Evolutionary conservation across 2,797 vertebrate genomes (phyloP).

Genomic region (Eutrigla gurnardus): DNA sequence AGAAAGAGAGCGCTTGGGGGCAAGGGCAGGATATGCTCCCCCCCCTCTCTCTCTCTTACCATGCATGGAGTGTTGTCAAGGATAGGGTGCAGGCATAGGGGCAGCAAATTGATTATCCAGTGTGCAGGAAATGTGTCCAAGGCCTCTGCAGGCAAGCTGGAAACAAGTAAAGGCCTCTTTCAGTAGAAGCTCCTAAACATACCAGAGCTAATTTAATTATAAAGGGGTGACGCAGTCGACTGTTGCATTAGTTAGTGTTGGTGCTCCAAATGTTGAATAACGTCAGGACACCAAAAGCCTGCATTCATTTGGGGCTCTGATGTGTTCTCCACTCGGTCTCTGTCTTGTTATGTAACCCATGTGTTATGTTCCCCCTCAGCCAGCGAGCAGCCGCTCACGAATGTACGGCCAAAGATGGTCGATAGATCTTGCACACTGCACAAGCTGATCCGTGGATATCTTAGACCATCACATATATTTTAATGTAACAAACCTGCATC

Average conservation of each 20-base stretch:
- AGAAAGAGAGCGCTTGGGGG: slow-evolving; percentile 41
- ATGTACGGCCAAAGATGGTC: slow-evolving; percentile 43
- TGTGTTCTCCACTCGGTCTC: slow-evolving; percentile 43
- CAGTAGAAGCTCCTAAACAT: slow-evolving; percentile 59
- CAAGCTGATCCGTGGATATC: neutral
- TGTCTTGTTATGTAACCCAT: slow-evolving; percentile 66
- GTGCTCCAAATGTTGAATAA: slow-evolving; percentile 63
- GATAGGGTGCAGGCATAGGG: slow-evolving; percentile 57
- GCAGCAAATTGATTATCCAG: slow-evolving; percentile 76
- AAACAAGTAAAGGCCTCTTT: slow-evolving; percentile 65
- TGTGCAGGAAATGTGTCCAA: slow-evolving; percentile 71
- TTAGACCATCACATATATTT: slow-evolving; percentile 1
- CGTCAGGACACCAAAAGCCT: slow-evolving; percentile 38
- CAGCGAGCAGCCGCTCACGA: slow-evolving; percentile 33
- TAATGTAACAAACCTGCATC: slow-evolving; percentile 22
- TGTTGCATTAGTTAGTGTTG: slow-evolving; percentile 52
- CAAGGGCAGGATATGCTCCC: slow-evolving; percentile 58
- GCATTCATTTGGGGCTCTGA: slow-evolving; percentile 49
- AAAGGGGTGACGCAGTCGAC: slow-evolving; percentile 54
- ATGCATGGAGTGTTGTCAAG: slow-evolving; percentile 58
- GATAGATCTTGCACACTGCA: neutral
- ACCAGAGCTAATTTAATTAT: slow-evolving; percentile 74
- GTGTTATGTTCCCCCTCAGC: slow-evolving; percentile 44
- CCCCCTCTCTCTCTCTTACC: slow-evolving; percentile 32
- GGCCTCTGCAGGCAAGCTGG: slow-evolving; percentile 58